phyloP scores from a whole-genome alignment of 2,888 invertebrate species.

The Pachymerium ferrugineum region DNA sequence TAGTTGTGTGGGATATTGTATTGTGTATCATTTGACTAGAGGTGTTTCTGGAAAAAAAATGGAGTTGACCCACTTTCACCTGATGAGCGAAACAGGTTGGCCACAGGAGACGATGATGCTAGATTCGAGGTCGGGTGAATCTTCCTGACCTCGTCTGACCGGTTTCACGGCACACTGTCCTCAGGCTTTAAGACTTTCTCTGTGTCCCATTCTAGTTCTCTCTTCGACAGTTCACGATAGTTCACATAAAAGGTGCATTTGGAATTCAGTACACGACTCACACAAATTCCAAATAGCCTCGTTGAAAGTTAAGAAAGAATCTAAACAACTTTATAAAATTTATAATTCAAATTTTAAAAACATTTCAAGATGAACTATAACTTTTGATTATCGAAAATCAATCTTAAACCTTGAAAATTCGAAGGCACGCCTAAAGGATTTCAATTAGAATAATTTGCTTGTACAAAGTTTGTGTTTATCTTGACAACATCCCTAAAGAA shows the following conservation, averaged over 20 bases:
- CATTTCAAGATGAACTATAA: too few species aligned
- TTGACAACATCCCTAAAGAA: not conserved
- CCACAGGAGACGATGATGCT: not conserved
- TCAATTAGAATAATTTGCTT: not conserved
- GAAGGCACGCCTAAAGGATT: not conserved
- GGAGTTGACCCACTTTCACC: slow-evolving; percentile 17
- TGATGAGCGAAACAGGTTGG: slow-evolving; percentile 11
- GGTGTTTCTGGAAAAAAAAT: not conserved
- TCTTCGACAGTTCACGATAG: not conserved
- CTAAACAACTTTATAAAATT: not conserved
- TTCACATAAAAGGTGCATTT: not conserved
- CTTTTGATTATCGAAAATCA: not conserved
- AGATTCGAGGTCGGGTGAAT: slow-evolving; percentile 16
- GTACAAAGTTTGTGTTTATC: not conserved
- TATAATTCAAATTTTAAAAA: not conserved
- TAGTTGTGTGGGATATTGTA: not conserved
- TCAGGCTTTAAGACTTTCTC: slow-evolving; percentile 9
- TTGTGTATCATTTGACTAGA: not conserved
- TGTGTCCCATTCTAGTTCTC: not conserved
- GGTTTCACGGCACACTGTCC: not conserved
- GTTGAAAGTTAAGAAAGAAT: not conserved
- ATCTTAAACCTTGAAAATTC: slow-evolving; percentile 1
- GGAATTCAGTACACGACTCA: not conserved
- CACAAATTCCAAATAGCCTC: not conserved
- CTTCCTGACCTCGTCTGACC: slow-evolving; percentile 15